phyloP scores from a whole-genome alignment of 2,888 invertebrate species.

The Antheraea assamensis region DNA sequence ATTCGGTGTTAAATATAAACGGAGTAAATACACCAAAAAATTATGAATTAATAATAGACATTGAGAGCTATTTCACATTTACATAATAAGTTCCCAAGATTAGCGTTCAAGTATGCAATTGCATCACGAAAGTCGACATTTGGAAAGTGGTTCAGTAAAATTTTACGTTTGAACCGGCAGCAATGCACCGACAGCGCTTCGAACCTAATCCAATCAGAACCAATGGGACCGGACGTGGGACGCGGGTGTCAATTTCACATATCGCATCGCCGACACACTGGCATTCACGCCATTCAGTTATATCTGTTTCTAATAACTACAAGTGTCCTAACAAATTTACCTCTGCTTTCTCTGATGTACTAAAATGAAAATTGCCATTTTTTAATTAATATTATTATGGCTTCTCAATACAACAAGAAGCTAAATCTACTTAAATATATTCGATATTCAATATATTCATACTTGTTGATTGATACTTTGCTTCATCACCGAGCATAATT shows the following conservation, averaged over 20 bases:
- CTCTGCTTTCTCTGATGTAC: not conserved
- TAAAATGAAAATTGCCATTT: not conserved
- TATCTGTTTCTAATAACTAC: slow-evolving; percentile 20
- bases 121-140: slow-evolving; percentile 69
- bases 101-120: slow-evolving; percentile 65
- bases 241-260: slow-evolving; percentile 72
- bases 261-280: slow-evolving; percentile 41
- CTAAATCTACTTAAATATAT: not conserved
- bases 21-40: not conserved
- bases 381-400: not conserved
- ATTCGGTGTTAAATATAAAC: not conserved
- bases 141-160: slow-evolving; percentile 80
- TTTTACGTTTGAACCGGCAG: slow-evolving; percentile 77
- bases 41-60: not conserved
- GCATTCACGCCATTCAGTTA: slow-evolving; percentile 22
- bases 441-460: too few relatives aligned
- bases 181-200: slow-evolving; percentile 69
- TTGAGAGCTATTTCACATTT: slow-evolving; percentile 60
- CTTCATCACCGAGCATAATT: too few relatives aligned
- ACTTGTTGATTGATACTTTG: too few relatives aligned
- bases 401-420: not conserved
- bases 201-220: slow-evolving; percentile 78
- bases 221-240: slow-evolving; percentile 72
- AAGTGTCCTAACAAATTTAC: not conserved
- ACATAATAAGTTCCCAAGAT: slow-evolving; percentile 62